phyloP scores from a whole-genome alignment of 2,797 vertebrate genomes.

The Triplophysa yarkandensis region DNA sequence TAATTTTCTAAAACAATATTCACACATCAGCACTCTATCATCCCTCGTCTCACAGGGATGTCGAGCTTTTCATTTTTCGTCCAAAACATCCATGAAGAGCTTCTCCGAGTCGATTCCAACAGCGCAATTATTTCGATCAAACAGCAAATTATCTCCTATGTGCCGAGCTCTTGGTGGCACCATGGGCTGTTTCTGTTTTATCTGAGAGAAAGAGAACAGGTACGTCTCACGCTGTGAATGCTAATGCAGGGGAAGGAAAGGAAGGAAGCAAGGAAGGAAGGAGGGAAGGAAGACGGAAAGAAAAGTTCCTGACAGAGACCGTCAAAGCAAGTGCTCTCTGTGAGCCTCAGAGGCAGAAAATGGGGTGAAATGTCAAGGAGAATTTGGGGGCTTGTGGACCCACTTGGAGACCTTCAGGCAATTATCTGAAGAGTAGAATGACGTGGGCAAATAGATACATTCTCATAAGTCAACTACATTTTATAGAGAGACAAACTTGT shows the following conservation, averaged over 20 bases:
- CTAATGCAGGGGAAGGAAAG: conserved; percentile 44
- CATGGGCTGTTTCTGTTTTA: conserved; percentile 52
- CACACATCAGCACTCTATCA: not conserved
- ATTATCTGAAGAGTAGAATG: conserved; percentile 4
- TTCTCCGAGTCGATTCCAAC: conserved; percentile 52
- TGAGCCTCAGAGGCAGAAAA: conserved; percentile 6
- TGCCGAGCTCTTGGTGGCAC: conserved; percentile 43
- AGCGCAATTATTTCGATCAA: conserved; percentile 62
- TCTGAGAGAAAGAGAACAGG: conserved; percentile 53
- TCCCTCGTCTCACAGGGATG: not conserved
- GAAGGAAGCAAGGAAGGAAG: not conserved
- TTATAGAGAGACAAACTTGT: conserved; percentile 18
- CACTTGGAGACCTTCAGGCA: conserved; percentile 25
- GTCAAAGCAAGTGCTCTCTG: not conserved
- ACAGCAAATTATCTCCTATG: conserved; percentile 62
- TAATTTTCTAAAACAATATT: conserved; percentile 20
- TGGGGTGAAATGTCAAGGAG: conserved; percentile 26
- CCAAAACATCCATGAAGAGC: conserved; percentile 32
- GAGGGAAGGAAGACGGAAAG: not conserved
- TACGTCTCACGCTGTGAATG: conserved; percentile 58
- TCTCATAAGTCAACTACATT: conserved; percentile 30
- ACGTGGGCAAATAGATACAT: conserved; percentile 8
- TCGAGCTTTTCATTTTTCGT: conserved; percentile 16
- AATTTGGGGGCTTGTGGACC: conserved; percentile 5
- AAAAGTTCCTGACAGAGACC: not conserved